A percentile compares a stretch with the other conserved stretches of the same genome.
phyloP scores from a whole-genome alignment of 2,113 vertebrate species.

The Amblyornis subalaris region DNA sequence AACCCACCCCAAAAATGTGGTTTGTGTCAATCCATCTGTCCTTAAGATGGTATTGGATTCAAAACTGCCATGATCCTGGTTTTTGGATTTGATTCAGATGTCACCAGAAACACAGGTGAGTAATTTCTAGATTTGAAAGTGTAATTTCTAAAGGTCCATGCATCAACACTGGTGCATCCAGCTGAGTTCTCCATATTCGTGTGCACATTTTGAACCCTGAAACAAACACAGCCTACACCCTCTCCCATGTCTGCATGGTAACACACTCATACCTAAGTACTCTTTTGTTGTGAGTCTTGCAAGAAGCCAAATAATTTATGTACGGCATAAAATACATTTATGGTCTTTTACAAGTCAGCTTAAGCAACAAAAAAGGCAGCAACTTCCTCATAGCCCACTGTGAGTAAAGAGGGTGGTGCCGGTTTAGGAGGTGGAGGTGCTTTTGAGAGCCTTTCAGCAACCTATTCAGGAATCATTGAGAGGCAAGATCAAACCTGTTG shows the following conservation, averaged over 20 bases:
- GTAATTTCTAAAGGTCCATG: neutral
- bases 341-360: neutral
- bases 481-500: constrained; percentile 64
- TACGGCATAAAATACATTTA: neutral
- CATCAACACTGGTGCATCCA: neutral
- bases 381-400: constrained; percentile 43
- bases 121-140: neutral
- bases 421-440: neutral
- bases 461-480: constrained; percentile 45
- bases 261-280: neutral
- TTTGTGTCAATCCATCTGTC: neutral
- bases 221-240: neutral
- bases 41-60: neutral
- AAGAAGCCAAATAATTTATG: neutral
- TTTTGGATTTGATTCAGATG: neutral
- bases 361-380: constrained; percentile 17
- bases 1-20: neutral
- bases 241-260: neutral
- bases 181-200: neutral
- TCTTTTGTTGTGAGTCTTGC: neutral
- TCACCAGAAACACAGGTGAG: neutral
- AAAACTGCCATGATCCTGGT: neutral
- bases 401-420: constrained; percentile 46
- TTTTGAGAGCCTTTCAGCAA: constrained; percentile 43
- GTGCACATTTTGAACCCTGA: neutral